Evolutionary conservation across 2,888 invertebrate species (phyloP).

Genomic region (Rhagonycha fulva): DNA sequence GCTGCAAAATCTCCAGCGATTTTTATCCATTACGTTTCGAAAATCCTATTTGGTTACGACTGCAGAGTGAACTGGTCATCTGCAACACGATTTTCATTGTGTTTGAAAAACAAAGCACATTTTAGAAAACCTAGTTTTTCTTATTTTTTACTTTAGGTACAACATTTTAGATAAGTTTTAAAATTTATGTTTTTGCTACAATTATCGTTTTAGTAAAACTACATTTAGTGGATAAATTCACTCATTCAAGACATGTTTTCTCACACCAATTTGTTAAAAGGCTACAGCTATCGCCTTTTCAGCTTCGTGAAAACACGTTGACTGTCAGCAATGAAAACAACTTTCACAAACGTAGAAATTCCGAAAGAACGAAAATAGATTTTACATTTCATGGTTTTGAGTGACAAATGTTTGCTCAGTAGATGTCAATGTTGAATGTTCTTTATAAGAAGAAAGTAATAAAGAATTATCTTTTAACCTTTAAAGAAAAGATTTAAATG

Average conservation of each 20-base stretch:
- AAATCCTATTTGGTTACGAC: constrained; percentile 3
- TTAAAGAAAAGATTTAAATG: background rate
- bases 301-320: constrained; percentile 8
- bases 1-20: background rate
- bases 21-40: constrained; percentile 3
- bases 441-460: background rate
- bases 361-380: constrained; percentile 11
- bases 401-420: constrained; percentile 14
- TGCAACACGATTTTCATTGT: constrained; percentile 3
- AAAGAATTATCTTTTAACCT: background rate
- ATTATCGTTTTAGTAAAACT: background rate
- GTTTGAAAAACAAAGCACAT: background rate
- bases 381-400: constrained; percentile 14
- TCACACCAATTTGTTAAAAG: constrained; percentile 19
- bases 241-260: constrained; percentile 6
- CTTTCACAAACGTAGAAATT: constrained; percentile 12
- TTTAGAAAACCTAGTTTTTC: background rate
- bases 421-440: constrained; percentile 9
- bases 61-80: constrained; percentile 7
- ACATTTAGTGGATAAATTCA: constrained; percentile 2
- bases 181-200: background rate
- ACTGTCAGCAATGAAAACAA: constrained; percentile 17
- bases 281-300: constrained; percentile 9
- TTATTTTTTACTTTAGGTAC: background rate
- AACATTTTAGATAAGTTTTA: background rate